Percentiles rank a stretch among this genome's conserved stretches.
Conservation (phyloP, 2,797 vertebrate genomes). For the Etheostoma perlongum region DNA sequence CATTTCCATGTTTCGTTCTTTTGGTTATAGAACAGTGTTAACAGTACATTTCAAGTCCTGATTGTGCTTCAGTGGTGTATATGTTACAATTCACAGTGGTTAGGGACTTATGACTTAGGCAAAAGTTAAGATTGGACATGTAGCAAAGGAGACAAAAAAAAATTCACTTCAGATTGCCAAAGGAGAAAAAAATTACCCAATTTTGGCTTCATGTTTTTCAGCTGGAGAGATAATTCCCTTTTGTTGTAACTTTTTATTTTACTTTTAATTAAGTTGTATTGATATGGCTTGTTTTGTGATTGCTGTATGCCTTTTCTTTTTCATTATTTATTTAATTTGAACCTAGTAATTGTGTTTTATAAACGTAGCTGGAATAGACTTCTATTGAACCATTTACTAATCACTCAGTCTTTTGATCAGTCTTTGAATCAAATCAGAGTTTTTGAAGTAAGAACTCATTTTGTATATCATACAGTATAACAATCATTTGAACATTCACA, state of each 20-base stretch:
- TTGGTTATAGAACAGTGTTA: slow-evolving; percentile 35
- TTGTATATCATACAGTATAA: not conserved
- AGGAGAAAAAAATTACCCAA: slow-evolving; percentile 65
- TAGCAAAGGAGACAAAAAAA: slow-evolving; percentile 57
- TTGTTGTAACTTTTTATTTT: slow-evolving; percentile 60
- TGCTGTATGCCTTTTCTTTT: slow-evolving; percentile 16
- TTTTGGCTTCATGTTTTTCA: slow-evolving; percentile 62
- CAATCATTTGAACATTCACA: not conserved
- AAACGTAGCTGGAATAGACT: not conserved
- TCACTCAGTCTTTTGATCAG: slow-evolving; percentile 15
- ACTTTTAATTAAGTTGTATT: slow-evolving; percentile 41
- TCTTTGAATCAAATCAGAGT: slow-evolving; percentile 15
- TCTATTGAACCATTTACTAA: slow-evolving; percentile 6
- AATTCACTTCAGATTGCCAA: slow-evolving; percentile 65
- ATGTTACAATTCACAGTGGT: slow-evolving; percentile 45
- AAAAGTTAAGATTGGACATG: slow-evolving; percentile 47
- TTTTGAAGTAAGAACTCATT: slow-evolving; percentile 7
- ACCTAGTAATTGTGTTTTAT: slow-evolving; percentile 18
- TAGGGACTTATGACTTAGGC: slow-evolving; percentile 43
- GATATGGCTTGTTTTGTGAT: slow-evolving; percentile 41
- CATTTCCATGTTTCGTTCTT: slow-evolving; percentile 30
- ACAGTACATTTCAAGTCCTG: slow-evolving; percentile 32
- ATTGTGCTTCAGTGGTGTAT: slow-evolving; percentile 42
- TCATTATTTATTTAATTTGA: slow-evolving; percentile 16
- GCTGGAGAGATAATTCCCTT: slow-evolving; percentile 52